Conservation (phyloP, 1,140 invertebrate genomes). For the Medauroidea extradentata region DNA sequence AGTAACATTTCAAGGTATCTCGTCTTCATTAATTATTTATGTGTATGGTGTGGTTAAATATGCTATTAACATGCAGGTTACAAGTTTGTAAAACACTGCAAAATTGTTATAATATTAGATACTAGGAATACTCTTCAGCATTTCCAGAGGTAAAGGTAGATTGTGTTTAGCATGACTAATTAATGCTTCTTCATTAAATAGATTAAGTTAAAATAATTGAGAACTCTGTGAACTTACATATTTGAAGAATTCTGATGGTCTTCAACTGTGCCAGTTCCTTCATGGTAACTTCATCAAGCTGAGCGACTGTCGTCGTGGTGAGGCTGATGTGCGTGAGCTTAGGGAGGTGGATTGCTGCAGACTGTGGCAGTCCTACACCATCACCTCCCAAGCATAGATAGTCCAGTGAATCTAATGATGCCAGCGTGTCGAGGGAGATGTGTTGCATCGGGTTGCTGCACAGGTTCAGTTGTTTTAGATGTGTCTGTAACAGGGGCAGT, state of each 20-base stretch:
- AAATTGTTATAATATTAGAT: too few species aligned
- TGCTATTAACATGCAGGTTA: too few species aligned
- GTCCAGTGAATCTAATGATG: not conserved
- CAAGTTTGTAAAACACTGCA: too few species aligned
- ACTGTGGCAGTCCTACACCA: not conserved
- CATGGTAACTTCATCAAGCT: not conserved
- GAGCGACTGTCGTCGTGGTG: not conserved
- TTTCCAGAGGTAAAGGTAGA: too few species aligned
- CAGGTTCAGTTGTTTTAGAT: not conserved
- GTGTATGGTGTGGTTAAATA: too few species aligned
- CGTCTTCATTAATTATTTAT: too few species aligned
- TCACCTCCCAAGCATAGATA: not conserved
- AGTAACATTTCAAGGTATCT: too few species aligned
- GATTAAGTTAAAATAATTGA: too few species aligned
- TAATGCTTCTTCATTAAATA: too few species aligned
- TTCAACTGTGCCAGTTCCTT: not conserved
- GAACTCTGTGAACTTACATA: conserved; percentile 1
- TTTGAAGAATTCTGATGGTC: not conserved
- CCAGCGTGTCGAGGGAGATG: not conserved
- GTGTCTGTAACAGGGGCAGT: not conserved
- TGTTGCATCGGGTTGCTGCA: not conserved
- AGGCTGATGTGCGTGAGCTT: not conserved
- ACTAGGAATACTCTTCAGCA: too few species aligned
- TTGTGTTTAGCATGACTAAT: too few species aligned
- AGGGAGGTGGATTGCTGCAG: not conserved